A percentile compares a stretch with the other conserved stretches of the same genome.
phyloP scores from a whole-genome alignment of 2,113 vertebrate genomes.

The Ciconia maguari region DNA sequence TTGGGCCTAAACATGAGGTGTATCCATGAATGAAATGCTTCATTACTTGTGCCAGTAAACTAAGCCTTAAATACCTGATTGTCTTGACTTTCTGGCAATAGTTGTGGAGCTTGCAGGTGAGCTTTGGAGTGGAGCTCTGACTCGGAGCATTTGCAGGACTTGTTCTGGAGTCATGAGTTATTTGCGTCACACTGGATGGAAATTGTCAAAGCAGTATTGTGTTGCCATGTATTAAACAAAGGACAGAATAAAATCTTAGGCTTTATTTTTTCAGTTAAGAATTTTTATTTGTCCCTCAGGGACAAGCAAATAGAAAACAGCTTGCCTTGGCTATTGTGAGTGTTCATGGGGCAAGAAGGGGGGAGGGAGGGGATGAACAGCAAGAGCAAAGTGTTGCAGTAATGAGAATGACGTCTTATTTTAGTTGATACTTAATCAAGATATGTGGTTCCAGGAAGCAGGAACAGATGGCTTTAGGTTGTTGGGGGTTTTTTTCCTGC shows the following conservation, averaged over 20 bases:
- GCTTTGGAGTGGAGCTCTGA: background rate
- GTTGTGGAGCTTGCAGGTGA: background rate
- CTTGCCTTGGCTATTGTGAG: background rate
- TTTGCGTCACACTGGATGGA: background rate
- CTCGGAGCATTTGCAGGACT: background rate
- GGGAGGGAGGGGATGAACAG: background rate
- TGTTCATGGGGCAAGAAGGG: background rate
- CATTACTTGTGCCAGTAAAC: background rate
- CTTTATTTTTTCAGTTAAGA: background rate
- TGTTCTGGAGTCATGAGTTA: background rate
- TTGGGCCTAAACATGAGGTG: background rate
- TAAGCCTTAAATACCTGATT: background rate
- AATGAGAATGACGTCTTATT: background rate
- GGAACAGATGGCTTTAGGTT: background rate
- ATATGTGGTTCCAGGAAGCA: background rate
- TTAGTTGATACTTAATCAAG: conserved; percentile 8
- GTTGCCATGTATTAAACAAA: background rate
- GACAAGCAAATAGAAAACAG: background rate
- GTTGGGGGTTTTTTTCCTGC: background rate
- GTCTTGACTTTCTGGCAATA: background rate
- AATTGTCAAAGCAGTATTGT: background rate
- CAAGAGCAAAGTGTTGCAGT: background rate
- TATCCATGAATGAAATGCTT: background rate
- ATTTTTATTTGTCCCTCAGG: background rate
- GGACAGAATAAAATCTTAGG: background rate